Evolutionary conservation across 2,888 invertebrate species (phyloP).

Genomic region (Reticulitermes lucifugus): DNA sequence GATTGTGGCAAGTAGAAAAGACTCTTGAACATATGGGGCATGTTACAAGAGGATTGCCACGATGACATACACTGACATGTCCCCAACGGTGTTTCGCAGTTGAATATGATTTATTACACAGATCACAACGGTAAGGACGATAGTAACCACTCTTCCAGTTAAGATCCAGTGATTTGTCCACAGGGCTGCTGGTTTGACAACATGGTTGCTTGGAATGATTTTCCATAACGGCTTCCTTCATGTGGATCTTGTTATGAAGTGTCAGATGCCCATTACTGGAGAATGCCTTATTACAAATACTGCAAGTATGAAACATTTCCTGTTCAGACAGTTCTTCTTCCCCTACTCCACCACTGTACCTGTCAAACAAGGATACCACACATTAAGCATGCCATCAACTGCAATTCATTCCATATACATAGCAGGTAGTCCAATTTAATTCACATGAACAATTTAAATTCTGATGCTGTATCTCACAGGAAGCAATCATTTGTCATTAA

Average conservation of each 20-base stretch:
- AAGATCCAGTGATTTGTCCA: neutral
- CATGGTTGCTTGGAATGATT: neutral
- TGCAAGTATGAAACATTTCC: slow-evolving; percentile 63
- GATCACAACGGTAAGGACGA: slow-evolving; percentile 66
- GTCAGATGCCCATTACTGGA: slow-evolving; percentile 65
- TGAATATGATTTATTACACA: slow-evolving; percentile 72
- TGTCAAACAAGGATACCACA: no score
- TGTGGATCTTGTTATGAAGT: slow-evolving; percentile 63
- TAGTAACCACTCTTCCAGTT: slow-evolving; percentile 62
- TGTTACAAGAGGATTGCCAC: slow-evolving; percentile 70
- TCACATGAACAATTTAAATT: no score
- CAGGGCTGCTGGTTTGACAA: neutral
- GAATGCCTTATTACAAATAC: slow-evolving; percentile 63
- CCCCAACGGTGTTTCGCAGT: slow-evolving; percentile 73
- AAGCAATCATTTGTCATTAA: no score
- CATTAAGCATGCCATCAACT: no score
- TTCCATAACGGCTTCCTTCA: slow-evolving; percentile 57
- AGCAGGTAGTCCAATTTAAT: no score
- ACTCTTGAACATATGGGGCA: slow-evolving; percentile 67
- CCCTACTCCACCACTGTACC: no score
- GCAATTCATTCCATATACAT: no score
- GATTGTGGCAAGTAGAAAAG: slow-evolving; percentile 63
- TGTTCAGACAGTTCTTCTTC: no score
- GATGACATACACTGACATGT: slow-evolving; percentile 71
- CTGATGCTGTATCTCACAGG: no score